Conservation (phyloP, 2,797 vertebrate genomes). For the Bovichtus variegatus region DNA sequence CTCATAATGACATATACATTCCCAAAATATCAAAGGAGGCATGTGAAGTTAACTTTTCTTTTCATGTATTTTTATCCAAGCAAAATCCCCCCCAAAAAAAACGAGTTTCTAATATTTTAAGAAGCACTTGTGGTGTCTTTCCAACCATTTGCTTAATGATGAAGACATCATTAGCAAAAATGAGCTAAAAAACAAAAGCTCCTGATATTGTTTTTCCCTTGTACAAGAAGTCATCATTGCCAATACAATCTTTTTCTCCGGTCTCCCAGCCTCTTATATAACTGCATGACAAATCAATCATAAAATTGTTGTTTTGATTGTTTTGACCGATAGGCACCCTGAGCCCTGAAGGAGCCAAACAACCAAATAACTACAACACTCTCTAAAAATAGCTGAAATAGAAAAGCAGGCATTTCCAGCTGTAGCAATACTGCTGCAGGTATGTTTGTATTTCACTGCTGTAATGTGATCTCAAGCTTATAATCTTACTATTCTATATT, state of each 20-base stretch:
- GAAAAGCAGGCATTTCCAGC: conserved; percentile 51
- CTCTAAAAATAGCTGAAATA: conserved; percentile 54
- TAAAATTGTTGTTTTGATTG: conserved; percentile 74
- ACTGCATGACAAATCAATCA: conserved; percentile 80
- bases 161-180: conserved; percentile 47
- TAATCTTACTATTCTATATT: conserved; percentile 58
- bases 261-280: conserved; percentile 62
- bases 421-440: conserved; percentile 6
- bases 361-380: conserved; percentile 64
- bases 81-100: not conserved
- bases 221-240: conserved; percentile 35
- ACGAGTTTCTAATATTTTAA: conserved; percentile 30
- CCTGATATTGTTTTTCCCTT: conserved; percentile 27
- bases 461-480: conserved; percentile 59
- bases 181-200: conserved; percentile 39
- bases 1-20: conserved; percentile 84
- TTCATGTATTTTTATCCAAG: not conserved
- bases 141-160: conserved; percentile 35
- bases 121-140: conserved; percentile 14
- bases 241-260: conserved; percentile 19
- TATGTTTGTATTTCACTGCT: conserved; percentile 42
- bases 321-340: conserved; percentile 73
- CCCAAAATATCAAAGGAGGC: conserved; percentile 67
- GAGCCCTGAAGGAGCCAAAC: conserved; percentile 65
- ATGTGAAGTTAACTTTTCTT: conserved; percentile 35